Evolutionary conservation across 2,797 vertebrate species (phyloP).

Genomic region (Peromyscus melanophrys): DNA sequence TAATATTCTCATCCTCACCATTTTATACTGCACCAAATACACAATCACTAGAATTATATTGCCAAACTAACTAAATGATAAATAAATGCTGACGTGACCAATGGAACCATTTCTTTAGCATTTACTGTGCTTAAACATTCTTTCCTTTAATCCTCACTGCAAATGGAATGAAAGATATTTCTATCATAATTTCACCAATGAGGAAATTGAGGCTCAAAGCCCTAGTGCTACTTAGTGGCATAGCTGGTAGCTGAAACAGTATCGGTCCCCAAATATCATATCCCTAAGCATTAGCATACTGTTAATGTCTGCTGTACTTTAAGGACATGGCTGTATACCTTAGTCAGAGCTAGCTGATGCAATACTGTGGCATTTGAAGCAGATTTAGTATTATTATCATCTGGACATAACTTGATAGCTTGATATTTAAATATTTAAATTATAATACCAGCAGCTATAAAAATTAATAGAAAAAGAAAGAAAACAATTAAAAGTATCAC

Average conservation of each 20-base stretch:
- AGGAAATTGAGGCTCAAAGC: conserved; percentile 19
- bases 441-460: not conserved
- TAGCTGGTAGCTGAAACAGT: conserved; percentile 13
- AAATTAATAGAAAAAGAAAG: conserved; percentile 45
- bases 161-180: conserved; percentile 2
- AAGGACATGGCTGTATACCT: not conserved
- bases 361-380: not conserved
- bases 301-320: conserved; percentile 22
- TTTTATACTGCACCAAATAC: not conserved
- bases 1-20: not conserved
- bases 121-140: conserved; percentile 38
- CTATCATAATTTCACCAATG: conserved; percentile 16
- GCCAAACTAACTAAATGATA: conserved; percentile 54
- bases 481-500: conserved; percentile 50
- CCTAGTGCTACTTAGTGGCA: not conserved
- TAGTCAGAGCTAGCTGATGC: not conserved
- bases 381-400: conserved; percentile 9
- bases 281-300: conserved; percentile 30
- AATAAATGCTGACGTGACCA: conserved; percentile 36
- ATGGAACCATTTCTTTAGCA: conserved; percentile 62
- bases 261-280: not conserved
- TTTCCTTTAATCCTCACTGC: conserved; percentile 58
- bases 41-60: not conserved
- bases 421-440: conserved; percentile 24
- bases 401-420: conserved; percentile 3